These are phyloP conservation scores for Pluvianellus socialis DNA, from an alignment of 2,113 vertebrate species.

Conservation along the genomic window DNA sequence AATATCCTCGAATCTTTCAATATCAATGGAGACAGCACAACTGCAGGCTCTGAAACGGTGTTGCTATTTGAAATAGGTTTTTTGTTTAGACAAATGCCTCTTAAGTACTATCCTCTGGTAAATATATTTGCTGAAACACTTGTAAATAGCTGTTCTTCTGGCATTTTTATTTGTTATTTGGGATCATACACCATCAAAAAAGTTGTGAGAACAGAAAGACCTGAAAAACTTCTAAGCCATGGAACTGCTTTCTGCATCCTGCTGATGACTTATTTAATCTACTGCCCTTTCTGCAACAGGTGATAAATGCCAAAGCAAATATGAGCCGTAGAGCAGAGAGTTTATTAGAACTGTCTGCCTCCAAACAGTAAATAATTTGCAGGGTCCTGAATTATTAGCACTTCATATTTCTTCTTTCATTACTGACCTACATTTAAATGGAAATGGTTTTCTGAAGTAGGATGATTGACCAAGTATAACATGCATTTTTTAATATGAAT, in stretches of 20 bases:
- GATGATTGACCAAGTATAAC: neutral
- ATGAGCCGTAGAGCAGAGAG: neutral
- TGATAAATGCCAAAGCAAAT: neutral
- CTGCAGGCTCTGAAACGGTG: neutral
- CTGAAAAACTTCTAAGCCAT: neutral
- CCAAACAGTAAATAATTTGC: neutral
- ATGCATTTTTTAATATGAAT: neutral
- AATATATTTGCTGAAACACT: neutral
- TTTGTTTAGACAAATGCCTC: neutral
- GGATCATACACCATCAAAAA: neutral
- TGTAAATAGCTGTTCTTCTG: neutral
- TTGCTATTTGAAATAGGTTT: neutral
- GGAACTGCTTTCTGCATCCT: neutral
- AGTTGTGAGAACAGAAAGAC: neutral
- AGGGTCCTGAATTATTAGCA: neutral
- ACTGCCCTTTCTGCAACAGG: neutral
- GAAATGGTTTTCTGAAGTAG: neutral
- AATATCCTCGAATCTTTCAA: neutral
- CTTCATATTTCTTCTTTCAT: neutral
- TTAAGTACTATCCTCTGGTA: neutral
- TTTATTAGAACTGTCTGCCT: neutral
- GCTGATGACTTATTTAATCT: neutral
- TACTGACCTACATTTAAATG: neutral
- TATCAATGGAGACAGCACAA: neutral
- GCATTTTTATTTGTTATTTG: neutral